Base-by-base conservation (phyloP, 2,113 vertebrate species). In the Mormyrus lacerda region DNA sequence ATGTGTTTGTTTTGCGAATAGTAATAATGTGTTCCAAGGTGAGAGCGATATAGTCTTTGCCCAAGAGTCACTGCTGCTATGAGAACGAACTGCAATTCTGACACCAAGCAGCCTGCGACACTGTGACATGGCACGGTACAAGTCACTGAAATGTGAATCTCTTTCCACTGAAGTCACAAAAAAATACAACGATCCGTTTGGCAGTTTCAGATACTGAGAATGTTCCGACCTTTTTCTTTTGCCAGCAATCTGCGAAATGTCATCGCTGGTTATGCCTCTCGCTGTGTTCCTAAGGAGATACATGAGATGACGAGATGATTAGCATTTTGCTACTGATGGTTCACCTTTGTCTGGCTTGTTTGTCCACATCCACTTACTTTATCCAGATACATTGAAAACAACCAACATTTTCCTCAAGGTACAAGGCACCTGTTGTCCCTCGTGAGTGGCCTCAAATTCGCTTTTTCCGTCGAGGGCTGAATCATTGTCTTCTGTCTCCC, bases 211-310 rank as follows among this genome's bases (percentile, higher is more conserved):
- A 10, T 11, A 84, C 47, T 27, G 31, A 42, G 3, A 50, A 87
- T 21, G 5, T 19, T n/a, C 91, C 44, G 92, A 97, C 96, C 96
- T 94, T 91, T 96, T 96, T 90, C 95, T 95, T 83, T 94, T 96
- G 15, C 93, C 92, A 83, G 95, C 93, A 0, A 96, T 96, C 92
- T 95, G 94, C n/a, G 92, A 91, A 19, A 85, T 5, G 0, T 96
- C 94, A 2, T 96, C 94, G 0, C 90, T n/a, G 0, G 87, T 48
- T 0, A 0, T 87, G 0, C 27, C 17, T 44, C 45, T 91, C 90
- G 44, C 89, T 87, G 42, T 87, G 83, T 90, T 90, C 53, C 95
- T 95, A 91, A 3, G 91, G 48, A 0, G 73, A 42, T 87, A 87
- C 89, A 61, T 87, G n/a, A 88, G 53, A 55, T 55, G 19, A 21